These are phyloP conservation scores for Drosophila equinoxialis DNA, from an alignment of 1,140 invertebrate species.

Conservation along the genomic window DNA sequence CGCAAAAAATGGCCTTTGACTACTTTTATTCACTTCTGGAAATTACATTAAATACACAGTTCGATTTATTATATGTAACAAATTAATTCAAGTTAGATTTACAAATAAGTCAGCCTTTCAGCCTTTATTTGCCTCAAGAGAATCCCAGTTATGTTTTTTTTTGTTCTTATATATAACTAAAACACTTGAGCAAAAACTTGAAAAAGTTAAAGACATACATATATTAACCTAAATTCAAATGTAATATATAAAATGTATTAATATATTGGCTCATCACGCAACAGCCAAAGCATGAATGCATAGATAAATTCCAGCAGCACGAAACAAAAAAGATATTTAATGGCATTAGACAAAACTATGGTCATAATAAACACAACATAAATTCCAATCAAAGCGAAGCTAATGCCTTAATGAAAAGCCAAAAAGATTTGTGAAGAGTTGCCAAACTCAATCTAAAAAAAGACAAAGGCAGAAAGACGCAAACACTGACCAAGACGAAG, in stretches of 20 bases:
- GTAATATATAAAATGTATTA: neutral
- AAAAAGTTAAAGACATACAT: too few species aligned
- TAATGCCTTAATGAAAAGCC: conserved; percentile 24
- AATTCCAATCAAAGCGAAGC: conserved; percentile 29
- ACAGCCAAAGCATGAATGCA: neutral
- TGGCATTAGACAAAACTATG: conserved; percentile 25
- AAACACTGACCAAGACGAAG: neutral
- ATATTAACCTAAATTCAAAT: too few species aligned
- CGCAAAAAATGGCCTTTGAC: too few species aligned
- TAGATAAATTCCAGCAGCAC: conserved; percentile 3
- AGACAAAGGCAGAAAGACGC: neutral
- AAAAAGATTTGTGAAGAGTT: conserved; percentile 18
- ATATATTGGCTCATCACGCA: neutral
- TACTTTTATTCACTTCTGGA: too few species aligned
- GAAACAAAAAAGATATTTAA: conserved; percentile 5
- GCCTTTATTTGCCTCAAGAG: too few species aligned
- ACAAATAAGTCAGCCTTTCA: too few species aligned
- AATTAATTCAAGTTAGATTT: too few species aligned
- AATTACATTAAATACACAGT: too few species aligned
- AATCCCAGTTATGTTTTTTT: too few species aligned
- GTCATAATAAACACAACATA: conserved; percentile 28
- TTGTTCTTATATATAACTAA: too few species aligned
- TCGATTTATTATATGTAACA: too few species aligned
- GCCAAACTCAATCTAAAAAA: conserved; percentile 17
- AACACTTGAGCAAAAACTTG: too few species aligned